phyloP scores from a whole-genome alignment of 2,888 invertebrate species.

The Eucriotettix oculatus region DNA sequence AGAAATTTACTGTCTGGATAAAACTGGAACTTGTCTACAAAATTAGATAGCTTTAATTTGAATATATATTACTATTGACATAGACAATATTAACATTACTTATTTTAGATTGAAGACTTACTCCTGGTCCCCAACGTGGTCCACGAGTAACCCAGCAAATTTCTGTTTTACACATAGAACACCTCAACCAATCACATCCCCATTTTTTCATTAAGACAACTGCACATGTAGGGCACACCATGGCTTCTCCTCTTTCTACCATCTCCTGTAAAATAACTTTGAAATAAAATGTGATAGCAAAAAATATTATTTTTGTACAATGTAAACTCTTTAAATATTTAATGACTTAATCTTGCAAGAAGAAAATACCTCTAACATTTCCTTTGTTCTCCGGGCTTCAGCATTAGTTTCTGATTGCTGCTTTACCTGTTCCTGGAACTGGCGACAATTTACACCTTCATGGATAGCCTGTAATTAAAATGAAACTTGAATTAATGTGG shows the following conservation, averaged over 20 bases:
- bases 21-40: too few relatives aligned
- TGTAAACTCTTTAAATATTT: background rate
- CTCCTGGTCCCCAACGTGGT: constrained; percentile 43
- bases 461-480: constrained; percentile 47
- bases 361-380: constrained; percentile 45
- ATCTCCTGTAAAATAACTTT: constrained; percentile 33
- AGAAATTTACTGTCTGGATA: too few relatives aligned
- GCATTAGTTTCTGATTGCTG: constrained; percentile 46
- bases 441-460: constrained; percentile 59
- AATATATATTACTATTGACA: too few relatives aligned
- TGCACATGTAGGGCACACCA: constrained; percentile 73
- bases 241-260: constrained; percentile 68
- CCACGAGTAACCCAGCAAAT: constrained; percentile 86
- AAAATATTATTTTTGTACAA: too few relatives aligned
- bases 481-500: background rate
- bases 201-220: constrained; percentile 77
- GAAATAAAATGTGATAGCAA: background rate
- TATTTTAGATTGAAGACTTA: constrained; percentile 20
- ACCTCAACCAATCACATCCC: constrained; percentile 87
- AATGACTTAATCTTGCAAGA: background rate
- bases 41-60: too few relatives aligned
- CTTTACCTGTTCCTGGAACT: constrained; percentile 51
- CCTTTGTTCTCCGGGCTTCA: constrained; percentile 55
- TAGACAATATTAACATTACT: too few relatives aligned
- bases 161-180: constrained; percentile 83